Conservation (phyloP, 2,113 vertebrate species). For the Pogona vitticeps region DNA sequence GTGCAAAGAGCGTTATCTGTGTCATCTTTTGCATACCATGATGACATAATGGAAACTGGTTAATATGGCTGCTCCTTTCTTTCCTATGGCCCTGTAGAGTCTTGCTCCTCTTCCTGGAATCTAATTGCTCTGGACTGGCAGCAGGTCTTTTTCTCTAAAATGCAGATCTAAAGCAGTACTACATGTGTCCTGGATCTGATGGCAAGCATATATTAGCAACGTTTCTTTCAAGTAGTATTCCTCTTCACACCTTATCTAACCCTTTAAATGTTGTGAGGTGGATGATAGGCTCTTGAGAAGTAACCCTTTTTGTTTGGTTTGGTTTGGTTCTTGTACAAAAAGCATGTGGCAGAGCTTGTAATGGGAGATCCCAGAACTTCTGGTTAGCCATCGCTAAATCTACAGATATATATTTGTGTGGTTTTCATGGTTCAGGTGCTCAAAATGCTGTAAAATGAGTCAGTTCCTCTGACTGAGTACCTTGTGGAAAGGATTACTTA, state of each 20-base stretch:
- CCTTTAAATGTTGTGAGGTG: conserved; percentile 35
- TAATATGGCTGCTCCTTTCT: not conserved
- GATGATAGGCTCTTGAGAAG: conserved; percentile 41
- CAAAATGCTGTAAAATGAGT: conserved; percentile 47
- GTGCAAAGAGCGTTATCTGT: not conserved
- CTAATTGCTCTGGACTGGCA: conserved; percentile 34
- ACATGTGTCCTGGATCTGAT: not conserved
- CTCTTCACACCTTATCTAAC: conserved; percentile 37
- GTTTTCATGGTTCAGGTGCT: conserved; percentile 54
- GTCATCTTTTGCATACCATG: not conserved
- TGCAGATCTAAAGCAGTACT: not conserved
- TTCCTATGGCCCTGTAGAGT: conserved; percentile 23
- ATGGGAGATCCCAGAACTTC: conserved; percentile 33
- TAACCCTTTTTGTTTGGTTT: not conserved
- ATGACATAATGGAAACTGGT: not conserved
- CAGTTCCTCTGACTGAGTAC: conserved; percentile 4
- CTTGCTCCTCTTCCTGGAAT: conserved; percentile 13
- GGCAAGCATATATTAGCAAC: conserved; percentile 20
- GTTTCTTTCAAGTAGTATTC: conserved; percentile 29
- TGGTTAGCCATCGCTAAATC: conserved; percentile 51
- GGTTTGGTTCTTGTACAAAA: conserved; percentile 12
- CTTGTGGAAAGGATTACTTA: too few species aligned
- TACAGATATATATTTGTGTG: conserved; percentile 59
- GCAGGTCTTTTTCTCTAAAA: conserved; percentile 23
- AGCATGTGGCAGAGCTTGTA: conserved; percentile 35